Percentiles rank a stretch among this genome's conserved stretches.
phyloP scores from a whole-genome alignment of 1,140 invertebrate genomes.

The Orchesella cincta region DNA sequence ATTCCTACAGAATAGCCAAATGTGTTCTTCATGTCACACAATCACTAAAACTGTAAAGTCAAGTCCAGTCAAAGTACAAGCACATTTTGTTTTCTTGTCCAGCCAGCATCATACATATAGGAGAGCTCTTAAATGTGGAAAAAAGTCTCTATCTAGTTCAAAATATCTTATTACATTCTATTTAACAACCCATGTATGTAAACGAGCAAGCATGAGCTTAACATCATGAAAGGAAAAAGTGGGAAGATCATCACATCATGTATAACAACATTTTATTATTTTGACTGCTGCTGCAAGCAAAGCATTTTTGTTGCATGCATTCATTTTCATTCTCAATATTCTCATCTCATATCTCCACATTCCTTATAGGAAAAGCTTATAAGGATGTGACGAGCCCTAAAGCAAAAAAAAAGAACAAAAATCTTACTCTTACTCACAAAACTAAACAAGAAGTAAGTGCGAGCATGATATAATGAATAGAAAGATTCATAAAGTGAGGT shows the following conservation, averaged over 20 bases:
- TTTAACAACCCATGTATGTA: neutral
- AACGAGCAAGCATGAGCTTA: neutral
- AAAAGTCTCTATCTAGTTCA: neutral
- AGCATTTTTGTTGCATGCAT: neutral
- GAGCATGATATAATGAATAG: no score
- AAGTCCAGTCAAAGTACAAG: neutral
- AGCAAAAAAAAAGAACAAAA: no score
- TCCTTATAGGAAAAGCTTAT: neutral
- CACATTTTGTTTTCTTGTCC: neutral
- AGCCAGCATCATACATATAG: neutral
- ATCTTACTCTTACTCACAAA: neutral
- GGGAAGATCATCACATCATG: neutral
- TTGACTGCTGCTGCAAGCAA: no score
- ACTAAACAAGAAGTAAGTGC: no score
- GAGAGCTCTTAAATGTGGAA: neutral
- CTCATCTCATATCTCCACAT: neutral
- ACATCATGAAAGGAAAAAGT: neutral
- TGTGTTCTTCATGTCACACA: neutral
- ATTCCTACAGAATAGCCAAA: neutral
- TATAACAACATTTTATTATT: neutral
- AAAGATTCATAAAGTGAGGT: no score
- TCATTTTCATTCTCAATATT: neutral
- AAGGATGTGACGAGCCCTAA: neutral
- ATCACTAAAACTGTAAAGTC: neutral
- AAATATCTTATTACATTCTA: neutral